Conservation (phyloP, 1,140 invertebrate species). For the Drosophila sp. region DNA sequence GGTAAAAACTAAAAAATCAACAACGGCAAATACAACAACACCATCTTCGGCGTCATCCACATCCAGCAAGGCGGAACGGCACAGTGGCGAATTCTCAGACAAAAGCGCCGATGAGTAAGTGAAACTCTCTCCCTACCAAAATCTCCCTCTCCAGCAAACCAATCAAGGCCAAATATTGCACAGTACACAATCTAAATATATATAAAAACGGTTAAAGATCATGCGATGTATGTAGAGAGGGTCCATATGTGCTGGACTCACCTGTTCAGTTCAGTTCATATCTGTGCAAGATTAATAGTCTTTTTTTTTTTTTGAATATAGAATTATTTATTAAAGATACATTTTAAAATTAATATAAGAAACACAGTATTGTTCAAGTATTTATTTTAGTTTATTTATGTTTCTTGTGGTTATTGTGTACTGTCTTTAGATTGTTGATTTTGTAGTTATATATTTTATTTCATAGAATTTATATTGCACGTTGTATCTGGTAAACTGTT, state of each 20-base stretch:
- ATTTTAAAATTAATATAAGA: not conserved
- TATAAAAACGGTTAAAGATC: not conserved
- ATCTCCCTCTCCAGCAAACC: not conserved
- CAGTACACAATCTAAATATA: constrained; percentile 14
- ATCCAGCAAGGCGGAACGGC: constrained; percentile 69
- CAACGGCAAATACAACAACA: constrained; percentile 2
- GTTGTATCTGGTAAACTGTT: constrained; percentile 12
- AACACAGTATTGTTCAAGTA: not conserved
- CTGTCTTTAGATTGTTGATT: constrained; percentile 7
- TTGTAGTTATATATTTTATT: not conserved
- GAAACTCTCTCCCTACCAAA: not conserved
- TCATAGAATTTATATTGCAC: constrained; percentile 5
- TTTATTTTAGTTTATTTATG: not conserved
- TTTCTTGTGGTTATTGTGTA: not conserved
- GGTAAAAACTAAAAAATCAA: constrained; percentile 58
- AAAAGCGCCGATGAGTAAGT: constrained; percentile 83
- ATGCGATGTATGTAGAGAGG: constrained; percentile 19
- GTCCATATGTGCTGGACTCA: constrained; percentile 6
- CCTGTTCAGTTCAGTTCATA: constrained; percentile 3
- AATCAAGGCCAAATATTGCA: constrained; percentile 14
- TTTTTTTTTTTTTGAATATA: no score
- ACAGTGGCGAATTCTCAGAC: constrained; percentile 71
- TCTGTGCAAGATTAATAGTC: not conserved
- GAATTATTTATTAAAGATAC: not conserved
- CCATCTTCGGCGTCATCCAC: constrained; percentile 36